Evolutionary conservation across 1,140 invertebrate genomes (phyloP).

Genomic region (Lepidurus arcticus): DNA sequence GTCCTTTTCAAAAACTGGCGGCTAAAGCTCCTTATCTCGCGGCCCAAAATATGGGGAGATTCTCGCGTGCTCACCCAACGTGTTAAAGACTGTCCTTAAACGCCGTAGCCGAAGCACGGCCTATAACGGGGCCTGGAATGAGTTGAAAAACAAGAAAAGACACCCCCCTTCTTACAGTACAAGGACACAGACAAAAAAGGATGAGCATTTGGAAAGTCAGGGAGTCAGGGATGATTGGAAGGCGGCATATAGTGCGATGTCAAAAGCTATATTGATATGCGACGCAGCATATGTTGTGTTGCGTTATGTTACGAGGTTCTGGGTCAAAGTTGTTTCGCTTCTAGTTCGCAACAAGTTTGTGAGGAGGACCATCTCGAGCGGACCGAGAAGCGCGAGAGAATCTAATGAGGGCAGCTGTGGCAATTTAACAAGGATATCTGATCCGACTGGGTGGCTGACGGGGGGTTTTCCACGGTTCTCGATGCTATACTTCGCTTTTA

Average conservation of each 20-base stretch:
- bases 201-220: neutral
- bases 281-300: neutral
- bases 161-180: no score
- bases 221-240: conserved; percentile 6
- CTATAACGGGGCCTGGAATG: neutral
- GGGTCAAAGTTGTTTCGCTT: no score
- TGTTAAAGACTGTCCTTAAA: neutral
- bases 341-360: neutral
- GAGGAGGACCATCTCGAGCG: neutral
- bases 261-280: conserved; percentile 19
- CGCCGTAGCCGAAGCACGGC: neutral
- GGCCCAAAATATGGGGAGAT: neutral
- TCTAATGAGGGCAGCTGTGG: conserved; percentile 15
- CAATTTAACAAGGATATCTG: conserved; percentile 22
- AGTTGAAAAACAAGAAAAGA: no score
- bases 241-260: conserved; percentile 11
- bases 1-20: neutral
- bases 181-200: neutral
- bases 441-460: neutral
- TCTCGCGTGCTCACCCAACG: neutral
- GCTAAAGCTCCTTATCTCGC: neutral
- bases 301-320: no score
- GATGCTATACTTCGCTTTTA: conserved; percentile 5
- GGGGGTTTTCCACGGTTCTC: neutral
- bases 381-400: neutral